Conservation (phyloP, 2,113 vertebrate species). For the rat (Rattus norvegicus) region DNA sequence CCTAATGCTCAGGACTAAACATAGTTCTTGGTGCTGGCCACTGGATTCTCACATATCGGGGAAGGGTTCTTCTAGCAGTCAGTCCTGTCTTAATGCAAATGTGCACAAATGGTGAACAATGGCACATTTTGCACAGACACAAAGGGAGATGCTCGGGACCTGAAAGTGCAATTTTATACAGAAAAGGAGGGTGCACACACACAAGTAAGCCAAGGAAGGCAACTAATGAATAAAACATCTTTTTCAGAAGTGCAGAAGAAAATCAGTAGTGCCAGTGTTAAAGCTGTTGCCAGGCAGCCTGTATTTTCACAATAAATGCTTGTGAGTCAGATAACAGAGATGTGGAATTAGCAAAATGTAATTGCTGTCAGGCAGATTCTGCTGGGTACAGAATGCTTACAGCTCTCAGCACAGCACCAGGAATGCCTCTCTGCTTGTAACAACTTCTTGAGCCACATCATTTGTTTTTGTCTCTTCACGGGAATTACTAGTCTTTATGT, state of each 20-base stretch:
- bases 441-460: conserved; percentile 81
- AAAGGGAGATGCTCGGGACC: conserved; percentile 80
- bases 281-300: conserved; percentile 88
- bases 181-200: conserved; percentile 33
- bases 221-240: conserved; percentile 88
- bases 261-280: conserved; percentile 83
- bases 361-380: conserved; percentile 83
- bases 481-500: conserved; percentile 81
- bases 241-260: conserved; percentile 80
- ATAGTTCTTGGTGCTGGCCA: neutral
- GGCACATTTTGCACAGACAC: conserved; percentile 70
- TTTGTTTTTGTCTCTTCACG: conserved; percentile 81
- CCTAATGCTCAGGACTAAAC: neutral
- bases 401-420: conserved; percentile 81
- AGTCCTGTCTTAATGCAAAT: neutral
- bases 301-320: conserved; percentile 85
- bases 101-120: conserved; percentile 58
- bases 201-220: conserved; percentile 73
- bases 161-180: conserved; percentile 79
- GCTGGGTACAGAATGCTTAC: conserved; percentile 80
- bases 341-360: conserved; percentile 80
- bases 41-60: neutral
- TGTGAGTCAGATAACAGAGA: conserved; percentile 85
- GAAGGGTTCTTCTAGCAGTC: neutral
- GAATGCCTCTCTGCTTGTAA: conserved; percentile 81